phyloP scores from a whole-genome alignment of 1,140 invertebrate genomes.

The Spodoptera litura region DNA sequence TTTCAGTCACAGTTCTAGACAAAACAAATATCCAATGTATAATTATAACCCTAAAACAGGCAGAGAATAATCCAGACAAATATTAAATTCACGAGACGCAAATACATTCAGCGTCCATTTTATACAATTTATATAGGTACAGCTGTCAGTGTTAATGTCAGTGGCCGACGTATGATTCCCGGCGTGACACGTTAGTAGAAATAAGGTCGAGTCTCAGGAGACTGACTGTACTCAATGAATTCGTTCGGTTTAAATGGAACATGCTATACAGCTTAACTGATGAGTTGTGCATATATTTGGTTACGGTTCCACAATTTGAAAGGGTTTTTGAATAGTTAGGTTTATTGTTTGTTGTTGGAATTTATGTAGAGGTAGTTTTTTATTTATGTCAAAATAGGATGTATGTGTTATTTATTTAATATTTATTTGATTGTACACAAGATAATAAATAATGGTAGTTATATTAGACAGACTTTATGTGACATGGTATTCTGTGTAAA shows the following conservation, averaged over 20 bases:
- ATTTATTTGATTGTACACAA: too few relatives aligned
- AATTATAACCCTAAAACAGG: too few relatives aligned
- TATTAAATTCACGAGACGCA: background rate
- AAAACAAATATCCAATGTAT: too few relatives aligned
- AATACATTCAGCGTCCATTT: constrained; percentile 12
- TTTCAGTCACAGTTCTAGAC: too few relatives aligned
- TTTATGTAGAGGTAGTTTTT: too few relatives aligned
- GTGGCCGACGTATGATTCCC: constrained; percentile 9
- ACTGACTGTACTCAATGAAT: constrained; percentile 18
- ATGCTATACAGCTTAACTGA: background rate
- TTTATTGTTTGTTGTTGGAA: background rate
- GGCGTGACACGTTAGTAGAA: constrained; percentile 12
- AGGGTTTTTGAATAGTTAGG: background rate
- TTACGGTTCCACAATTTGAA: background rate
- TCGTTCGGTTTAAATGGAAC: constrained; percentile 37
- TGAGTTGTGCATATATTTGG: background rate
- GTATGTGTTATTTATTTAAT: too few relatives aligned
- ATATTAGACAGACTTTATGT: too few relatives aligned
- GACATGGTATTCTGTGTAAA: too few relatives aligned
- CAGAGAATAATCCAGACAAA: background rate
- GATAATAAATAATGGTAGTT: too few relatives aligned
- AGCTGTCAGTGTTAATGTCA: constrained; percentile 30
- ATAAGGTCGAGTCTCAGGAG: constrained; percentile 17
- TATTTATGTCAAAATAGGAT: too few relatives aligned
- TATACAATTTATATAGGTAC: constrained; percentile 1